phyloP scores from a whole-genome alignment of 1,140 invertebrate species.

The Scaptomyza hsui region DNA sequence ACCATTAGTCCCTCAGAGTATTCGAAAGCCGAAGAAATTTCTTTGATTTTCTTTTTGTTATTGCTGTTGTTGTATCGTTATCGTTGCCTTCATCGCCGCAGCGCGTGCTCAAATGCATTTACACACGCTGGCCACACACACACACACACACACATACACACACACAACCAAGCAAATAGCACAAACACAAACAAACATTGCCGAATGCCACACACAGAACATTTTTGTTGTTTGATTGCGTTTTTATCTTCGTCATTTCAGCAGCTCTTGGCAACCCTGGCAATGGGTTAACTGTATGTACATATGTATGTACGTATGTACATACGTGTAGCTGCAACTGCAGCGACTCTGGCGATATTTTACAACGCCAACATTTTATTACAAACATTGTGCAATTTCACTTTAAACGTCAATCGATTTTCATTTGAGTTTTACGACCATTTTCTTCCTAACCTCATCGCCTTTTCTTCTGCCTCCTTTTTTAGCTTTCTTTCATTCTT shows the following conservation, averaged over 20 bases:
- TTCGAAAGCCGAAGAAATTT: neutral
- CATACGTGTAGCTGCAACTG: constrained; percentile 8
- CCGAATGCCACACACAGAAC: constrained; percentile 35
- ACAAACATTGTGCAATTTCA: constrained; percentile 79
- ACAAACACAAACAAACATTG: constrained; percentile 66
- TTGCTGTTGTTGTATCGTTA: constrained; percentile 29
- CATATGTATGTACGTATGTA: too few relatives aligned
- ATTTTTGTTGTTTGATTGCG: constrained; percentile 80
- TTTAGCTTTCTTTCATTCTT: neutral
- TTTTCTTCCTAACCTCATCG: constrained; percentile 4
- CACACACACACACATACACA: constrained; percentile 14
- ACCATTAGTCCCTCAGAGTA: constrained; percentile 1
- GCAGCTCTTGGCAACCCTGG: constrained; percentile 42
- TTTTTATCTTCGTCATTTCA: constrained; percentile 82
- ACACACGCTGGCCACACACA: constrained; percentile 46
- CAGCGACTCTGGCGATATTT: constrained; percentile 56
- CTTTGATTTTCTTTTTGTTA: neutral
- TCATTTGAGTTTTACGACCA: constrained; percentile 75
- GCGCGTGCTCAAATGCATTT: constrained; percentile 77
- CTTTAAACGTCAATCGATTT: constrained; percentile 79
- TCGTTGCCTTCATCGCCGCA: constrained; percentile 36
- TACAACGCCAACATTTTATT: constrained; percentile 76
- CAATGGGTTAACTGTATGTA: constrained; percentile 1
- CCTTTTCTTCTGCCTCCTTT: neutral
- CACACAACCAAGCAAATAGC: constrained; percentile 14